Conservation (phyloP, 2,888 invertebrate genomes). For the Cantharis rufa region DNA sequence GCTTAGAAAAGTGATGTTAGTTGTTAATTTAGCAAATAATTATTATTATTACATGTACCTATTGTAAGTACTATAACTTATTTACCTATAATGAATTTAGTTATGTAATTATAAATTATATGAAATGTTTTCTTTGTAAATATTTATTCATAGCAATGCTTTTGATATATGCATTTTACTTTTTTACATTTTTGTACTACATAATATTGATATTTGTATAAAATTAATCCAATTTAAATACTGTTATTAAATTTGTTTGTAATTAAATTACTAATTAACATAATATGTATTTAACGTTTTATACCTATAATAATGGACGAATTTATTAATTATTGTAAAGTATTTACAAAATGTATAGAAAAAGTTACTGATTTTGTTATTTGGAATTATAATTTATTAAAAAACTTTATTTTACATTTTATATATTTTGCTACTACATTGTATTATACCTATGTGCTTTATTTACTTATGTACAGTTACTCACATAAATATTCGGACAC, state of each 20-base stretch:
- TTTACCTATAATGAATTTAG: background rate
- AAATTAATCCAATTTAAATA: background rate
- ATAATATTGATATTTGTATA: background rate
- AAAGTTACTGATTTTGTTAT: background rate
- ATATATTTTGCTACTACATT: background rate
- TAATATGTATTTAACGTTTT: background rate
- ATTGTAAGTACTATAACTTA: background rate
- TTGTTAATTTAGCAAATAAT: background rate
- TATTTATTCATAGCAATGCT: background rate
- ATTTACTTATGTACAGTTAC: no score
- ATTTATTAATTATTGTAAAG: background rate
- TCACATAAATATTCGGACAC: no score
- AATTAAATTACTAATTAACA: background rate
- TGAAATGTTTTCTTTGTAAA: background rate
- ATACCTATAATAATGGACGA: background rate
- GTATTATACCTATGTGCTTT: background rate
- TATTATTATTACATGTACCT: background rate
- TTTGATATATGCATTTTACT: background rate
- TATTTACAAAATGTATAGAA: background rate
- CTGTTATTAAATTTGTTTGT: background rate
- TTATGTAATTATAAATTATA: background rate
- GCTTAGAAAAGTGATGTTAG: background rate
- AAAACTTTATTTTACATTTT: background rate
- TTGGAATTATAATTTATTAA: background rate
- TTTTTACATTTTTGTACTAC: background rate